Evolutionary conservation across 1,140 invertebrate genomes (phyloP).

Genomic region (Drosophila virilis): DNA sequence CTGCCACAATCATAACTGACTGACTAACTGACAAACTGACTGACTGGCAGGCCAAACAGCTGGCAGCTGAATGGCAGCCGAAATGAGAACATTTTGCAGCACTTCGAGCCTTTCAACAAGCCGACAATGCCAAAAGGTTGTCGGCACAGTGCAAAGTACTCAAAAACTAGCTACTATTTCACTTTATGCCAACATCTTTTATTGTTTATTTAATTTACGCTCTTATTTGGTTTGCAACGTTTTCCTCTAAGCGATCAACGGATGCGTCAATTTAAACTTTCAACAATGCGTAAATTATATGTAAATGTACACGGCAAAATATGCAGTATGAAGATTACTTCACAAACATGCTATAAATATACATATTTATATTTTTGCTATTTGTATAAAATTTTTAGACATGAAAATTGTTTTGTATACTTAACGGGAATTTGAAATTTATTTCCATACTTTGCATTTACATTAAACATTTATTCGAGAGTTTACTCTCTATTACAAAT

Average conservation of each 20-base stretch:
- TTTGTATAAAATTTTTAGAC: too few species aligned
- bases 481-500: too few species aligned
- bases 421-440: too few species aligned
- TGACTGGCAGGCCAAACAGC: slow-evolving; percentile 4
- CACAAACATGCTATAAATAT: too few species aligned
- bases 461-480: too few species aligned
- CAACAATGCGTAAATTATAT: not conserved
- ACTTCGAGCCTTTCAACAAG: slow-evolving; percentile 16
- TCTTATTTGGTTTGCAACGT: slow-evolving; percentile 48
- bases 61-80: slow-evolving; percentile 33
- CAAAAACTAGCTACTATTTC: slow-evolving; percentile 28
- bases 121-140: slow-evolving; percentile 17
- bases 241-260: slow-evolving; percentile 1
- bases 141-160: slow-evolving; percentile 11
- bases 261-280: not conserved
- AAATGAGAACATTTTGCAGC: slow-evolving; percentile 46
- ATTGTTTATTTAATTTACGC: slow-evolving; percentile 55
- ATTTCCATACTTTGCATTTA: too few species aligned
- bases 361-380: too few species aligned
- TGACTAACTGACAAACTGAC: slow-evolving; percentile 24
- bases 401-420: too few species aligned
- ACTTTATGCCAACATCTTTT: slow-evolving; percentile 13
- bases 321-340: too few species aligned
- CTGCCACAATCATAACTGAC: slow-evolving; percentile 55
- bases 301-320: not conserved